Conservation (phyloP, 1,140 invertebrate genomes). For the Drosophila melanica region DNA sequence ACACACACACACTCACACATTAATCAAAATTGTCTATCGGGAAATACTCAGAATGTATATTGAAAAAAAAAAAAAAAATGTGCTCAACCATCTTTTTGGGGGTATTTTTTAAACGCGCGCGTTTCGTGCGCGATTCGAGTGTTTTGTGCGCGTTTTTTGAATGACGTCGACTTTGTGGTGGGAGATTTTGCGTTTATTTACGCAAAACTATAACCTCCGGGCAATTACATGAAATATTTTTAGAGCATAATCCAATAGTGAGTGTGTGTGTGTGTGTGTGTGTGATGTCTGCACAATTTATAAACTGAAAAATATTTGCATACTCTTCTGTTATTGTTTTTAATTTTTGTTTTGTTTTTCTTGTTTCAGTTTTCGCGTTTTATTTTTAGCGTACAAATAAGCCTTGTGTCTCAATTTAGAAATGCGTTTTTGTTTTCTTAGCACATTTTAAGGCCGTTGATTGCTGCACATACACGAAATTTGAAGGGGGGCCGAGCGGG, state of each 20-base stretch:
- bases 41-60: constrained; percentile 50
- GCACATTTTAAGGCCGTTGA: neutral
- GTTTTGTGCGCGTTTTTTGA: constrained; percentile 27
- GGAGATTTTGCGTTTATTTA: constrained; percentile 18
- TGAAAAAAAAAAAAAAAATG: constrained; percentile 1
- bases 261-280: neutral
- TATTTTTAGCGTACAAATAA: constrained; percentile 61
- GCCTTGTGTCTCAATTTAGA: constrained; percentile 50
- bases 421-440: constrained; percentile 49
- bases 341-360: constrained; percentile 6
- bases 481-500: neutral
- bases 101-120: constrained; percentile 33
- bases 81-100: constrained; percentile 8
- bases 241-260: constrained; percentile 13
- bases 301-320: constrained; percentile 58
- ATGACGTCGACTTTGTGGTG: constrained; percentile 30
- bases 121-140: constrained; percentile 42
- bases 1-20: constrained; percentile 9
- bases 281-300: constrained; percentile 33
- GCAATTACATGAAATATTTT: constrained; percentile 40
- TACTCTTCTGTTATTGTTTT: constrained; percentile 23
- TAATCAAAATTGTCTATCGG: constrained; percentile 37
- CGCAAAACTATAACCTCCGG: constrained; percentile 22
- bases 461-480: constrained; percentile 15
- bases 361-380: constrained; percentile 43